A percentile compares a stretch with the other conserved stretches of the same genome.
Evolutionary conservation across 1,140 invertebrate species (phyloP).

Genomic region (Arion vulgaris): DNA sequence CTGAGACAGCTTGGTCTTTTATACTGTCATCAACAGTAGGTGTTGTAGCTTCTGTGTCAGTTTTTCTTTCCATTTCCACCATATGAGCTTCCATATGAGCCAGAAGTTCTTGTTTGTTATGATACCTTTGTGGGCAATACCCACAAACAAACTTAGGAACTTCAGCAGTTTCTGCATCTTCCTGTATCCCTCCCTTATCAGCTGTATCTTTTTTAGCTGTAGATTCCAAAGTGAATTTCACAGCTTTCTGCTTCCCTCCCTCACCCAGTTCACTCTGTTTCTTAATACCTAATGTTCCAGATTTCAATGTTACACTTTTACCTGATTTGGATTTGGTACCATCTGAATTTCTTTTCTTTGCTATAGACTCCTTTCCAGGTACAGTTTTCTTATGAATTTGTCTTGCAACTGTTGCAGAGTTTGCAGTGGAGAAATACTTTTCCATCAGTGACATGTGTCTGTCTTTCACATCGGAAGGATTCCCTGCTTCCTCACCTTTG

Average conservation of each 20-base stretch:
- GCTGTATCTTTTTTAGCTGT: slow-evolving; percentile 2
- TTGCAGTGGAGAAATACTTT: slow-evolving; percentile 36
- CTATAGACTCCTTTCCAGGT: not conserved
- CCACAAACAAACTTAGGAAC: slow-evolving; percentile 37
- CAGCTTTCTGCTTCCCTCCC: slow-evolving; percentile 3
- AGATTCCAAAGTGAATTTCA: not conserved
- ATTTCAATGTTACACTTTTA: not conserved
- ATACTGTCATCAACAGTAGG: not conserved
- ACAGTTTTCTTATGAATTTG: not conserved
- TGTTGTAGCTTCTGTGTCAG: not conserved
- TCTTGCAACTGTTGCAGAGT: slow-evolving; percentile 21
- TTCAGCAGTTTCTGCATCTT: slow-evolving; percentile 6
- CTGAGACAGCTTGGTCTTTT: not conserved
- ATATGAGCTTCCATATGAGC: slow-evolving; percentile 35
- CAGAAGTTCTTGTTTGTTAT: slow-evolving; percentile 34
- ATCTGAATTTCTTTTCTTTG: not conserved
- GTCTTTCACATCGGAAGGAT: not conserved
- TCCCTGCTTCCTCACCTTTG: not conserved
- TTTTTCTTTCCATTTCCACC: slow-evolving; percentile 33
- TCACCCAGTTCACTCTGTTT: not conserved
- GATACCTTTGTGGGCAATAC: slow-evolving; percentile 34
- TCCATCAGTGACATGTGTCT: slow-evolving; percentile 31
- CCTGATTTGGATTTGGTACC: slow-evolving; percentile 1
- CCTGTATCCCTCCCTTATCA: not conserved
- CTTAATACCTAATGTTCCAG: not conserved